Evolutionary conservation across 2,888 invertebrate species (phyloP).

Genomic region (Drosophila tanythrix): DNA sequence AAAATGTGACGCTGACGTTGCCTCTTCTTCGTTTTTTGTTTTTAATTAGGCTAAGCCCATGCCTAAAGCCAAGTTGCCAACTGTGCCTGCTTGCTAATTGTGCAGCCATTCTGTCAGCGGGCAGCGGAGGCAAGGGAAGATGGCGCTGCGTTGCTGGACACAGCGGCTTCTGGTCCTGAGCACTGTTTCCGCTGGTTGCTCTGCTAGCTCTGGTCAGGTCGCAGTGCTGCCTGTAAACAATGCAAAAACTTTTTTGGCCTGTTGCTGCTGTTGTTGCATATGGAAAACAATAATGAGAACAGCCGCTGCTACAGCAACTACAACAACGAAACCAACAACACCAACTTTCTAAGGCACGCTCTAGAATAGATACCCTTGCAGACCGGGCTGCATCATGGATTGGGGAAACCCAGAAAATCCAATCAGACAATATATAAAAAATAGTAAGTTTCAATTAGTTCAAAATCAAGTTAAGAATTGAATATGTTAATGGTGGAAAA

Average conservation of each 20-base stretch:
- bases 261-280: conserved; percentile 16
- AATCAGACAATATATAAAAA: not conserved
- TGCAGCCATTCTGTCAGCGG: conserved; percentile 10
- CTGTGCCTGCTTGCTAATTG: conserved; percentile 70
- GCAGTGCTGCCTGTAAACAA: conserved; percentile 41
- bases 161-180: conserved; percentile 25
- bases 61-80: conserved; percentile 67
- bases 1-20: conserved; percentile 66
- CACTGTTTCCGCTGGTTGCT: conserved; percentile 31
- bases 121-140: not conserved
- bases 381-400: not conserved
- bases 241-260: conserved; percentile 45
- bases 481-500: not conserved
- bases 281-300: conserved; percentile 39
- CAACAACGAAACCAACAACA: conserved; percentile 9
- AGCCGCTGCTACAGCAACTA: conserved; percentile 25
- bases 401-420: not conserved
- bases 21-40: conserved; percentile 37
- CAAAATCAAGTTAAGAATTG: not conserved
- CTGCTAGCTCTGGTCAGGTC: conserved; percentile 34
- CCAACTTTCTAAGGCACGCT: not conserved
- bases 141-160: not conserved
- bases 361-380: not conserved
- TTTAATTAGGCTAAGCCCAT: conserved; percentile 80
- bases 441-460: not conserved